Percentiles rank a stretch among this genome's conserved stretches.
Conservation (phyloP, 1,140 invertebrate genomes). For the Bombus waltoni region DNA sequence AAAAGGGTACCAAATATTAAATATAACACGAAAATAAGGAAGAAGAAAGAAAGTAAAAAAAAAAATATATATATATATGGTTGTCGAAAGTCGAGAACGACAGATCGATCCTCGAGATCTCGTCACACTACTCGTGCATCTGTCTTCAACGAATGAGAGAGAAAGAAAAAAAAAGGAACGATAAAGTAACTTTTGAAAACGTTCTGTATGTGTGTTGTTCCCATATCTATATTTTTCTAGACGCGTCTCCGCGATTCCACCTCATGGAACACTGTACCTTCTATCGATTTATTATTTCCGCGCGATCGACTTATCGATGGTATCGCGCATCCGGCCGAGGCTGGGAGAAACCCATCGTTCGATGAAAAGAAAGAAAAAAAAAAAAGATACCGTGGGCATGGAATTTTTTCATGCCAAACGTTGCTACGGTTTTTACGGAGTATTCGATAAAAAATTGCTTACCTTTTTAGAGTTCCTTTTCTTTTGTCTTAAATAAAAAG, state of each 20-base stretch:
- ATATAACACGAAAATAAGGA: too few species aligned
- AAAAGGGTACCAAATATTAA: background rate
- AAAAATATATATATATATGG: background rate
- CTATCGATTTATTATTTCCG: slow-evolving; percentile 58
- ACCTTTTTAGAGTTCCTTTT: background rate
- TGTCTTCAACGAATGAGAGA: background rate
- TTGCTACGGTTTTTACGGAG: background rate
- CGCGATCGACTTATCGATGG: slow-evolving; percentile 54
- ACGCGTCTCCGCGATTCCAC: slow-evolving; percentile 39
- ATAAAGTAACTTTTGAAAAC: slow-evolving; percentile 30
- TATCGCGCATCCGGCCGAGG: slow-evolving; percentile 23
- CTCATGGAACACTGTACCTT: slow-evolving; percentile 33
- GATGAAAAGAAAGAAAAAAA: background rate
- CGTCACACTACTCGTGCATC: slow-evolving; percentile 20
- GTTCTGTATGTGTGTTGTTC: slow-evolving; percentile 39
- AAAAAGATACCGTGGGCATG: background rate
- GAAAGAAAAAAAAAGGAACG: background rate
- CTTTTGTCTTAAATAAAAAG: background rate
- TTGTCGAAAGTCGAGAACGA: background rate
- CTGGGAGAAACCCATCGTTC: slow-evolving; percentile 16
- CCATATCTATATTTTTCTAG: slow-evolving; percentile 68
- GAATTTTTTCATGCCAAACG: background rate
- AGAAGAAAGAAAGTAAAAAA: background rate
- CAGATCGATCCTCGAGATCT: background rate
- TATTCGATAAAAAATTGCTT: background rate